phyloP scores from a whole-genome alignment of 2,113 vertebrate species.

The Cebus imitator region DNA sequence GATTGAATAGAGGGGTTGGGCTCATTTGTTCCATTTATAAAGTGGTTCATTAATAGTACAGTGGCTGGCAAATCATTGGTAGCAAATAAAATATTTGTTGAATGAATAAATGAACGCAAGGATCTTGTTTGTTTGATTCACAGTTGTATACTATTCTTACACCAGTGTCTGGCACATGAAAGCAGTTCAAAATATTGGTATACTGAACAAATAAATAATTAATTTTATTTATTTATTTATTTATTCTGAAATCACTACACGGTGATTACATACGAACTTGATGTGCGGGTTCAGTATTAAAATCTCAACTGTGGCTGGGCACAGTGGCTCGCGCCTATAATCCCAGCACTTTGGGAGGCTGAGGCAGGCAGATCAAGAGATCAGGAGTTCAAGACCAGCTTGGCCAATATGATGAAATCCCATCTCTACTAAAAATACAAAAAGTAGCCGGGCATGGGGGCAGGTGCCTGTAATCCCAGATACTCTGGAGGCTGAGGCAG shows the following conservation, averaged over 20 bases:
- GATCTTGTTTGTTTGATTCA: slow-evolving; percentile 15
- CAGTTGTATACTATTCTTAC: background rate
- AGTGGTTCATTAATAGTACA: slow-evolving; percentile 3
- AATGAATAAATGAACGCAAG: slow-evolving; percentile 40
- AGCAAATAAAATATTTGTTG: slow-evolving; percentile 52
- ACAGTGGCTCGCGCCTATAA: too few relatives aligned
- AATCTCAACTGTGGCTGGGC: background rate
- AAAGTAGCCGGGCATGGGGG: too few relatives aligned
- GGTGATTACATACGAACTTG: slow-evolving; percentile 1
- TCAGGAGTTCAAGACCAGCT: too few relatives aligned
- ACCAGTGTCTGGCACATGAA: background rate
- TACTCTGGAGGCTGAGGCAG: too few relatives aligned
- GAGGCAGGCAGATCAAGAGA: too few relatives aligned
- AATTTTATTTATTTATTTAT: background rate
- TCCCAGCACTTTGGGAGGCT: too few relatives aligned
- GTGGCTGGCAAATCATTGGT: background rate
- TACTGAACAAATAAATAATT: background rate
- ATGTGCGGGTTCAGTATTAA: background rate
- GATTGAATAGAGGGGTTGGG: background rate
- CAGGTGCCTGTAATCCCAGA: too few relatives aligned
- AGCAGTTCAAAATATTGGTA: background rate
- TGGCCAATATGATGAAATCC: too few relatives aligned
- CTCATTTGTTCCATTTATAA: slow-evolving; percentile 35
- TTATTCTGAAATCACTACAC: slow-evolving; percentile 2
- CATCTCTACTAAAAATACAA: too few relatives aligned